phyloP scores from a whole-genome alignment of 2,797 vertebrate genomes.

The Amazonetta brasiliensis region DNA sequence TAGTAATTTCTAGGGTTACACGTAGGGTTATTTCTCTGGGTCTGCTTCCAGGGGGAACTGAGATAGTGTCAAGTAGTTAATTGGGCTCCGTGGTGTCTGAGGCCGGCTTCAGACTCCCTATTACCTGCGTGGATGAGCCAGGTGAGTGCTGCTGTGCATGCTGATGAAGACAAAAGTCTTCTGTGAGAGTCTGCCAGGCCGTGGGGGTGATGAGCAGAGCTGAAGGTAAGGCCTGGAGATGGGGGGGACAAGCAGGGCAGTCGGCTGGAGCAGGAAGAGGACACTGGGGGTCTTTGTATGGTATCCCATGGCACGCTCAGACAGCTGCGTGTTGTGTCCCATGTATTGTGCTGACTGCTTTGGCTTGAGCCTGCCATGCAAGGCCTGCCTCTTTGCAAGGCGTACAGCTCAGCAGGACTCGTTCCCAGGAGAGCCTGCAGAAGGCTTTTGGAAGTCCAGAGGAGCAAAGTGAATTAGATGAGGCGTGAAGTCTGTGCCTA shows the following conservation, averaged over 20 bases:
- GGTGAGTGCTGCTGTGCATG: background rate
- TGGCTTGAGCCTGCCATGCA: background rate
- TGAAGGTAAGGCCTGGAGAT: background rate
- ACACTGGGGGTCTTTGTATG: rapidly evolving
- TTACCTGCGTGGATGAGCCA: background rate
- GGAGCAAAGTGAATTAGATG: background rate
- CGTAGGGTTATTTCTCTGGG: background rate
- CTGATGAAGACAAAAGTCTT: background rate
- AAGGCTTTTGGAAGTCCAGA: background rate
- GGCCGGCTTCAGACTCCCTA: background rate
- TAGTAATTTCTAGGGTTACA: background rate
- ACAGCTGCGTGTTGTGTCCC: background rate
- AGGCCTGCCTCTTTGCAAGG: background rate
- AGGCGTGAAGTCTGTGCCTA: background rate
- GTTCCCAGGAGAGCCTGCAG: background rate
- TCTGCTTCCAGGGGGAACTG: background rate
- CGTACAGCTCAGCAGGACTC: background rate
- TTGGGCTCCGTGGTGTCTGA: background rate
- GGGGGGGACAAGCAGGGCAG: background rate
- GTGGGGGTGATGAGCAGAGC: background rate
- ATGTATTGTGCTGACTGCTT: background rate
- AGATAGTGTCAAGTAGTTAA: background rate
- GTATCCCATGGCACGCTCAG: rapidly evolving
- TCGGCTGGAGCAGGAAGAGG: background rate
- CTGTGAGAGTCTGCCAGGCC: background rate